These are phyloP conservation scores for Hesperophylax magnus DNA, from an alignment of 1,140 invertebrate species.

Conservation along the genomic window DNA sequence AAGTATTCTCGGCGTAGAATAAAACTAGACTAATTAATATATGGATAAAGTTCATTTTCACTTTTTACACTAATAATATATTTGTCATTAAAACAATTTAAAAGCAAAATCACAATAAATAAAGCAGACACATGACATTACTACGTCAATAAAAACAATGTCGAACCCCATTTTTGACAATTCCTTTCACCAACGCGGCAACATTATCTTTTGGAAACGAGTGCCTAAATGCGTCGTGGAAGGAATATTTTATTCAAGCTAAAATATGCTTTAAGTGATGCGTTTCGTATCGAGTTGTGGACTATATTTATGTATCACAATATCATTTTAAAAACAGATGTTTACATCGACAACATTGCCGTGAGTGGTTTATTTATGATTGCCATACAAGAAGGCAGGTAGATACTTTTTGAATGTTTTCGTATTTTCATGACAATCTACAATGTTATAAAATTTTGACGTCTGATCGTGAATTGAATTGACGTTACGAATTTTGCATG, in stretches of 20 bases:
- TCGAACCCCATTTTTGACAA: slow-evolving; percentile 42
- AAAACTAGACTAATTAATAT: slow-evolving; percentile 25
- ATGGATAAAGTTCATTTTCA: slow-evolving; percentile 17
- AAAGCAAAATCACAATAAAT: slow-evolving; percentile 28
- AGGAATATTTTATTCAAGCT: too few relatives aligned
- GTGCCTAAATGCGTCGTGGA: too few relatives aligned
- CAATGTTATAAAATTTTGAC: slow-evolving; percentile 27
- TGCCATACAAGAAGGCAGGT: background rate
- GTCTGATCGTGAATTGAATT: slow-evolving; percentile 17
- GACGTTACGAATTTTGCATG: background rate
- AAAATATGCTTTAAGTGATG: too few relatives aligned
- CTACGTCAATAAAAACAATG: slow-evolving; percentile 48
- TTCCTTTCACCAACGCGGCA: slow-evolving; percentile 41
- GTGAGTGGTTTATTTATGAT: too few relatives aligned
- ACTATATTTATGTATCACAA: too few relatives aligned
- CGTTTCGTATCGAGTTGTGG: too few relatives aligned
- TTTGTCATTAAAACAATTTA: slow-evolving; percentile 23
- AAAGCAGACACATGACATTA: slow-evolving; percentile 36
- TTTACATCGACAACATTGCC: too few relatives aligned
- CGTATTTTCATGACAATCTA: too few relatives aligned
- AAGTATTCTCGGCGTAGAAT: slow-evolving; percentile 16
- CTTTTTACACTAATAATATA: slow-evolving; percentile 8
- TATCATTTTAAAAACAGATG: too few relatives aligned
- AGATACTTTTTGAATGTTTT: background rate
- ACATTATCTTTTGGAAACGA: slow-evolving; percentile 15